These are phyloP conservation scores for Pardosa pseudoannulata DNA, from an alignment of 2,888 invertebrate genomes.

Conservation along the genomic window DNA sequence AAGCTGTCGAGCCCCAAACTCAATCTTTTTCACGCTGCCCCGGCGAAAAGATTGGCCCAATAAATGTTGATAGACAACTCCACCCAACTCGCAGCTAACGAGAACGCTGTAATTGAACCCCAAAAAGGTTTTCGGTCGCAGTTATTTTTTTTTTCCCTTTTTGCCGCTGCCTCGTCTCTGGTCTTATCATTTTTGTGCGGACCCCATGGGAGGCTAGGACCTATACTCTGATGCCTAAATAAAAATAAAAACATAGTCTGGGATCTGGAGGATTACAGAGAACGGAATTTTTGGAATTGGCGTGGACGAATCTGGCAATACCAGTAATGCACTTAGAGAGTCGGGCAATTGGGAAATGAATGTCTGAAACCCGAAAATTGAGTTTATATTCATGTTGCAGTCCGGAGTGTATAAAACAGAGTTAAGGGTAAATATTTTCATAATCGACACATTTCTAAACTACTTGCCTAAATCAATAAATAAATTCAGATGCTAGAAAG, in stretches of 20 bases:
- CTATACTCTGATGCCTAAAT: conserved; percentile 3
- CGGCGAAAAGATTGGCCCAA: conserved; percentile 55
- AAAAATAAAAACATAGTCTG: conserved; percentile 46
- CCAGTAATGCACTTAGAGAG: neutral
- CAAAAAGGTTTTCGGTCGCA: conserved; percentile 23
- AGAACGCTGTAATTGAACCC: conserved; percentile 56
- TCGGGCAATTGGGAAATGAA: conserved; percentile 7
- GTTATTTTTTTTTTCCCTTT: conserved; percentile 9
- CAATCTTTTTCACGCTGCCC: conserved; percentile 56
- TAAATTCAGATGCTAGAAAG: too few relatives aligned
- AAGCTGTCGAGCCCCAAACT: conserved; percentile 9
- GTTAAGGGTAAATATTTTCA: too few relatives aligned
- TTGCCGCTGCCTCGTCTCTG: neutral
- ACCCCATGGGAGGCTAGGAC: conserved; percentile 23
- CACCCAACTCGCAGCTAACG: conserved; percentile 43
- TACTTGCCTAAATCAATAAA: too few relatives aligned
- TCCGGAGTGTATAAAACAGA: too few relatives aligned
- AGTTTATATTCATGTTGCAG: neutral
- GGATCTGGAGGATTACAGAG: conserved; percentile 36
- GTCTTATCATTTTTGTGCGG: conserved; percentile 27
- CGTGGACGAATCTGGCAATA: neutral
- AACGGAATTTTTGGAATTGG: neutral
- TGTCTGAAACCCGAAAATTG: neutral
- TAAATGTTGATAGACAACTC: conserved; percentile 65
- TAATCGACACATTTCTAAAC: too few relatives aligned